phyloP scores from a whole-genome alignment of 1,140 invertebrate genomes.

The Macrotrachela quadricornifera region DNA sequence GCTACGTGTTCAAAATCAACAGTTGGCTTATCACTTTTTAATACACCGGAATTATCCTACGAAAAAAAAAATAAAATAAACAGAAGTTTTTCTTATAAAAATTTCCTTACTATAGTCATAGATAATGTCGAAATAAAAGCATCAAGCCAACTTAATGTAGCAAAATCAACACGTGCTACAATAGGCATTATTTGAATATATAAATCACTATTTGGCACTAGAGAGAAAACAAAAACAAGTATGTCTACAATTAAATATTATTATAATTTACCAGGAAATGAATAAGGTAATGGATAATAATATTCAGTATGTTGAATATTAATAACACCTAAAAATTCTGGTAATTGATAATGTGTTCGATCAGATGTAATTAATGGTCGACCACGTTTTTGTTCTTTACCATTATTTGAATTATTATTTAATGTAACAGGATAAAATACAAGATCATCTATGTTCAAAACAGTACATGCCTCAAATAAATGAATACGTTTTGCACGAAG shows the following conservation, averaged over 20 bases:
- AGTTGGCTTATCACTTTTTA: too few species aligned
- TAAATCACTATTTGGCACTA: slow-evolving; percentile 69
- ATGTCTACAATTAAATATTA: neutral
- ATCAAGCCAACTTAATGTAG: slow-evolving; percentile 71
- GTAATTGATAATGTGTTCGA: neutral
- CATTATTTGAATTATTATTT: too few species aligned
- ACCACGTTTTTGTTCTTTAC: too few species aligned
- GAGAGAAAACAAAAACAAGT: slow-evolving; percentile 22
- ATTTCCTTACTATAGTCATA: too few species aligned
- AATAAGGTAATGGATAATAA: slow-evolving; percentile 66
- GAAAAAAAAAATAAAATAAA: too few species aligned
- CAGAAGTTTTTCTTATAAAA: too few species aligned
- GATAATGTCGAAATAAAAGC: slow-evolving; percentile 47
- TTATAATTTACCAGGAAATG: slow-evolving; percentile 53
- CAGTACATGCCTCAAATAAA: too few species aligned
- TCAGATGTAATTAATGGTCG: slow-evolving; percentile 6
- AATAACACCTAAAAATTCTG: neutral
- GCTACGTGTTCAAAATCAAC: too few species aligned
- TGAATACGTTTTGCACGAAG: too few species aligned
- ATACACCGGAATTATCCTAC: too few species aligned
- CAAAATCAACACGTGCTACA: slow-evolving; percentile 55
- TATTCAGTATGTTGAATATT: slow-evolving; percentile 76
- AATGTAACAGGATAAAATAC: too few species aligned
- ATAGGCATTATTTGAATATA: slow-evolving; percentile 71
- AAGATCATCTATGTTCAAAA: too few species aligned